Conservation (phyloP, 2,113 vertebrate species). For the Atractosteus spatula region DNA sequence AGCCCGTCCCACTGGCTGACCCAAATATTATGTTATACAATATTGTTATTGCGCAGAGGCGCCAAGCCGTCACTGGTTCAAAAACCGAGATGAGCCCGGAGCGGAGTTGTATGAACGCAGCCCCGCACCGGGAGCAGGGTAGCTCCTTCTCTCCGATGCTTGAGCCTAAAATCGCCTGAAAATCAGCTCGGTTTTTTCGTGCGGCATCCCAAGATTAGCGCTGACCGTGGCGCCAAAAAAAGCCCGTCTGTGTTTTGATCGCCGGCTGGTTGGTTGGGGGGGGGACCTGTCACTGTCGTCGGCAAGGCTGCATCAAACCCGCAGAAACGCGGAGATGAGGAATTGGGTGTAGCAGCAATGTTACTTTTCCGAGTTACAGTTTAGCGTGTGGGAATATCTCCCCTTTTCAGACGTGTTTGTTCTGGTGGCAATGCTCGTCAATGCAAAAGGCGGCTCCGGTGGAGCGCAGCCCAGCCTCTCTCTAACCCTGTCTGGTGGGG, state of each 20-base stretch:
- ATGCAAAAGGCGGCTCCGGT: too few relatives aligned
- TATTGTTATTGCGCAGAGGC: constrained; percentile 68
- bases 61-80: constrained; percentile 65
- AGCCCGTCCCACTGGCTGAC: constrained; percentile 51
- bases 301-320: not conserved
- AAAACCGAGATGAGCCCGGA: constrained; percentile 45
- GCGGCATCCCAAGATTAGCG: not conserved
- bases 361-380: not conserved
- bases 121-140: too few relatives aligned
- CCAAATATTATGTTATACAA: constrained; percentile 49
- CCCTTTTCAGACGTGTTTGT: constrained; percentile 15
- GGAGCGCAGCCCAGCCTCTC: not conserved
- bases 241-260: not conserved
- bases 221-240: constrained; percentile 66
- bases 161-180: constrained; percentile 5
- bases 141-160: too few relatives aligned
- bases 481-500: not conserved
- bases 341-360: too few relatives aligned
- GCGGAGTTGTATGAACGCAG: not conserved
- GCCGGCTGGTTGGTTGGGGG: not conserved
- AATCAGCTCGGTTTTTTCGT: not conserved
- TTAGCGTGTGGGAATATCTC: not conserved
- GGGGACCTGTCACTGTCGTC: not conserved
- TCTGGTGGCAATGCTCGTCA: constrained; percentile 17
- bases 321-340: not conserved